Evolutionary conservation across 2,888 invertebrate genomes (phyloP).

Genomic region (Cosmia pyralina): DNA sequence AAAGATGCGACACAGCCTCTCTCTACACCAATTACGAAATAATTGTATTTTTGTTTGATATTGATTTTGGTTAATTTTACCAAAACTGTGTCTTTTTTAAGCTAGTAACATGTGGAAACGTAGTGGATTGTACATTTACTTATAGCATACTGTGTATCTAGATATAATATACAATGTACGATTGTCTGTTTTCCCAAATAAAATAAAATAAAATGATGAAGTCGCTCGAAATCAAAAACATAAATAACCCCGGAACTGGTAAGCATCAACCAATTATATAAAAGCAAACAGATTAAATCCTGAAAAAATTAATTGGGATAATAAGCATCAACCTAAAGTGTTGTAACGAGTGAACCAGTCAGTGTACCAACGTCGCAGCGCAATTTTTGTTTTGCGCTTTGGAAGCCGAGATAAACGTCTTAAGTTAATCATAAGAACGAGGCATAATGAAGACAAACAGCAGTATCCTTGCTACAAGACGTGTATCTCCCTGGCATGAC

Average conservation of each 20-base stretch:
- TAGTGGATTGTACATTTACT: no score
- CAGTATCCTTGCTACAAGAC: conserved; percentile 70
- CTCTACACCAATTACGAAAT: no score
- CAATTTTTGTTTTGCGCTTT: conserved; percentile 45
- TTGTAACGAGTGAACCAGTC: conserved; percentile 7
- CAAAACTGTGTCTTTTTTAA: no score
- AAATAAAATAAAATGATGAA: no score
- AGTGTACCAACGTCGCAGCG: conserved; percentile 2
- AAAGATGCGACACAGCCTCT: no score
- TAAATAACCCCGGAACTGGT: neutral
- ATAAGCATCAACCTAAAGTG: neutral
- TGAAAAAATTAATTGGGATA: neutral
- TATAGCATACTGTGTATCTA: no score
- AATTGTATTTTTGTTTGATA: no score
- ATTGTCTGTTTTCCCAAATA: no score
- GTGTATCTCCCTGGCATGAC: conserved; percentile 71
- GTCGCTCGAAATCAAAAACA: neutral
- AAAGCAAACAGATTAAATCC: neutral
- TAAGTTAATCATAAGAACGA: conserved; percentile 61
- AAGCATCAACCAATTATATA: neutral
- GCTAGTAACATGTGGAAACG: no score
- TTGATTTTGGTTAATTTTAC: no score
- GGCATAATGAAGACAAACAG: conserved; percentile 78
- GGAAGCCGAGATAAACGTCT: conserved; percentile 49
- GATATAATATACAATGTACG: no score